phyloP scores from a whole-genome alignment of 2,888 invertebrate species.

The Rotaria socialis region DNA sequence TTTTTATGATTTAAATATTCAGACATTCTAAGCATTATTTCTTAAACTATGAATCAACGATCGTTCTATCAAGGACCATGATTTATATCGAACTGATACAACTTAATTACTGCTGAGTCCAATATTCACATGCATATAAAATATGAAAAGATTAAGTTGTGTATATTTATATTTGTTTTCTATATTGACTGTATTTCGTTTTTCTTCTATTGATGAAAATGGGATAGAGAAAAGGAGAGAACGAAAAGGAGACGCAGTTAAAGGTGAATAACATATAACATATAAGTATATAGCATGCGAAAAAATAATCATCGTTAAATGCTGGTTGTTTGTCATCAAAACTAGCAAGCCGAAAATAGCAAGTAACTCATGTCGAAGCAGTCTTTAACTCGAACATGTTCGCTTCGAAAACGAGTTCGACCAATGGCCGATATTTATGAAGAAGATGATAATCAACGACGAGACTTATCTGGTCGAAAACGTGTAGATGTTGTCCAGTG shows the following conservation, averaged over 20 bases:
- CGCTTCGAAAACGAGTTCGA: neutral
- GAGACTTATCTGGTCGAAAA: conserved; percentile 16
- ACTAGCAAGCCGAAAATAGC: neutral
- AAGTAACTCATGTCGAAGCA: neutral
- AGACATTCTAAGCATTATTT: too few relatives aligned
- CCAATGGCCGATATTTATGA: neutral
- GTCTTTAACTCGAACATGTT: neutral
- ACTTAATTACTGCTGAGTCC: neutral
- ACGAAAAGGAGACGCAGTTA: neutral
- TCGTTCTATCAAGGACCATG: neutral
- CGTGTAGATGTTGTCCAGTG: neutral
- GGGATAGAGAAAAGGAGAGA: neutral
- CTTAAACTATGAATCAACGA: too few relatives aligned
- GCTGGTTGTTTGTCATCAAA: neutral
- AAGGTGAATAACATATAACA: neutral
- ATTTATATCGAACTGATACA: neutral
- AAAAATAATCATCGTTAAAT: neutral
- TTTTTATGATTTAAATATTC: too few relatives aligned
- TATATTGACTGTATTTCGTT: neutral
- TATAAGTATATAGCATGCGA: neutral
- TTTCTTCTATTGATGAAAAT: neutral
- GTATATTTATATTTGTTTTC: neutral
- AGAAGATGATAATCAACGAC: neutral
- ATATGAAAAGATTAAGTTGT: neutral
- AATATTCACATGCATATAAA: neutral